A percentile compares a stretch with the other conserved stretches of the same genome.
phyloP scores from a whole-genome alignment of 2,888 invertebrate species.

The Cerastis leucographa region DNA sequence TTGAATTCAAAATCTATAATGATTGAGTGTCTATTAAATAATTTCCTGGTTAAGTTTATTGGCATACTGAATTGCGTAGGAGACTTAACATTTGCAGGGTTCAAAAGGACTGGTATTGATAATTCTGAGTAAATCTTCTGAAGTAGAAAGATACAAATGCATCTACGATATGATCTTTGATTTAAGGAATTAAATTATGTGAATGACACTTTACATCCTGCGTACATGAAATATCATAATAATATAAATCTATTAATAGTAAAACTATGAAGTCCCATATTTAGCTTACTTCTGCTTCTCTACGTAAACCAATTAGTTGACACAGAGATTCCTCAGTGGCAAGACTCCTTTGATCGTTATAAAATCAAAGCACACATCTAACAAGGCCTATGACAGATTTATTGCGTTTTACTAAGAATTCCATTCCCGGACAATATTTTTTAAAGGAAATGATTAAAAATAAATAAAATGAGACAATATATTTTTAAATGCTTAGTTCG shows the following conservation, averaged over 20 bases:
- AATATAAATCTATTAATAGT: constrained; percentile 19
- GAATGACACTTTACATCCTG: neutral
- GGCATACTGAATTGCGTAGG: constrained; percentile 6
- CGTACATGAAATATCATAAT: constrained; percentile 23
- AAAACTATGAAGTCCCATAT: constrained; percentile 69
- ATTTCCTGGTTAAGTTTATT: constrained; percentile 27
- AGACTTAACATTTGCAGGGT: neutral
- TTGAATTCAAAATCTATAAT: constrained; percentile 21
- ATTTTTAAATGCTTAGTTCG: constrained; percentile 46
- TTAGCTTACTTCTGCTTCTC: constrained; percentile 76
- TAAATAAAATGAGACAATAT: constrained; percentile 54
- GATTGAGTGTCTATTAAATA: constrained; percentile 32
- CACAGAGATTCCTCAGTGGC: constrained; percentile 79
- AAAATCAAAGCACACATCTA: constrained; percentile 85
- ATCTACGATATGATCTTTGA: constrained; percentile 5
- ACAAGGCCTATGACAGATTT: constrained; percentile 88
- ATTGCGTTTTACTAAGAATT: constrained; percentile 82
- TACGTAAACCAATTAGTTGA: constrained; percentile 86
- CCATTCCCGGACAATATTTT: constrained; percentile 75
- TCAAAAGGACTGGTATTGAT: constrained; percentile 23
- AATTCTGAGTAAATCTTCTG: constrained; percentile 5
- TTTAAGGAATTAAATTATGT: constrained; percentile 6
- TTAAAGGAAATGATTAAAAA: constrained; percentile 75
- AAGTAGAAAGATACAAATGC: neutral
- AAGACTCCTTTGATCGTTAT: constrained; percentile 85